These are phyloP conservation scores for Cabera pusaria DNA, from an alignment of 2,888 invertebrate genomes.

Conservation along the genomic window DNA sequence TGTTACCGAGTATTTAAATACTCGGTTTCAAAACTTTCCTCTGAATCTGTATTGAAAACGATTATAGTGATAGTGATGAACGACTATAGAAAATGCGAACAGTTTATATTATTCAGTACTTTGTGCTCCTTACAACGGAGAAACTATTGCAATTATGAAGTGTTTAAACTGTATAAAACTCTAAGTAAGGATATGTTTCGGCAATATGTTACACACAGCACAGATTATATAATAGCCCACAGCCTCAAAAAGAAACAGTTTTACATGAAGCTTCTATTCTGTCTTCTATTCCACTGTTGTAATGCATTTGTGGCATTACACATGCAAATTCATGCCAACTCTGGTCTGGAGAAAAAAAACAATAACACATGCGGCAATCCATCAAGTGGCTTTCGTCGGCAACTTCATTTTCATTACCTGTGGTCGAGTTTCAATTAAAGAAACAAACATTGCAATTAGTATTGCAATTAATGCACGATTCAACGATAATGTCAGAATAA, in stretches of 20 bases:
- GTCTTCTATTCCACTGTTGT: neutral
- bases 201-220: too few relatives aligned
- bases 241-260: too few relatives aligned
- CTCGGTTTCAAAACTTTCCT: too few relatives aligned
- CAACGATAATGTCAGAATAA: slow-evolving; percentile 11
- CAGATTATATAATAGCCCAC: too few relatives aligned
- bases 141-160: too few relatives aligned
- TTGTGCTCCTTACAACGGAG: too few relatives aligned
- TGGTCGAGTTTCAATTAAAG: slow-evolving; percentile 69
- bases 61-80: too few relatives aligned
- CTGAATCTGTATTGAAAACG: too few relatives aligned
- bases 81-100: neutral
- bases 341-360: slow-evolving; percentile 54
- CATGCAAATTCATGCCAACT: slow-evolving; percentile 72
- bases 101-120: too few relatives aligned
- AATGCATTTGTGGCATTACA: slow-evolving; percentile 66
- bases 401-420: slow-evolving; percentile 77
- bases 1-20: too few relatives aligned
- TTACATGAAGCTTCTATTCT: slow-evolving; percentile 1
- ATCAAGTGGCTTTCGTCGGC: slow-evolving; percentile 66
- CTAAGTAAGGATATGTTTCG: too few relatives aligned
- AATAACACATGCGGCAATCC: slow-evolving; percentile 65
- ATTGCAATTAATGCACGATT: slow-evolving; percentile 37
- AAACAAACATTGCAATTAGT: slow-evolving; percentile 64
- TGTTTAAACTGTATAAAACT: too few relatives aligned